A percentile compares a stretch with the other conserved stretches of the same genome.
phyloP scores from a whole-genome alignment of 2,888 invertebrate species.

The Zele albiditarsus region DNA sequence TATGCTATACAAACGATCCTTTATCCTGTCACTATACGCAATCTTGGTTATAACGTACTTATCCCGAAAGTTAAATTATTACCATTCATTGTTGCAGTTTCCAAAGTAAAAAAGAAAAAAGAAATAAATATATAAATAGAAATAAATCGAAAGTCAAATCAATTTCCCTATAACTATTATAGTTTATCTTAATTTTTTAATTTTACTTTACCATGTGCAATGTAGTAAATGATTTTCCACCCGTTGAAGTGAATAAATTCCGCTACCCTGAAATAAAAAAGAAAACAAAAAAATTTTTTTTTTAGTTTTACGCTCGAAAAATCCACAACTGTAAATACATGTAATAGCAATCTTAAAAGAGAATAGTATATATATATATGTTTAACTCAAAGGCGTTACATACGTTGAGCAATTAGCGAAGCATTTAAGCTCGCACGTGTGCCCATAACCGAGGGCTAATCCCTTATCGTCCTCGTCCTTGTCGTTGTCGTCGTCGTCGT shows the following conservation, averaged over 20 bases:
- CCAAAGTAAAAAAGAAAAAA: neutral
- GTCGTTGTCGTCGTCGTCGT: neutral
- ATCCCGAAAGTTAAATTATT: neutral
- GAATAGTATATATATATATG: neutral
- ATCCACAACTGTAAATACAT: neutral
- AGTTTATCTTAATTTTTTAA: no score
- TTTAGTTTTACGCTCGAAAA: neutral
- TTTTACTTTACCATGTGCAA: no score
- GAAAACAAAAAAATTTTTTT: neutral
- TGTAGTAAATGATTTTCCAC: neutral
- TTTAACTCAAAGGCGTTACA: constrained; percentile 1
- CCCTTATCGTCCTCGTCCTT: constrained; percentile 10
- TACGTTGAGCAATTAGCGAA: constrained; percentile 41
- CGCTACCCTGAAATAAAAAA: neutral
- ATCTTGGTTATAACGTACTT: neutral
- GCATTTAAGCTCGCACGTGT: constrained; percentile 37
- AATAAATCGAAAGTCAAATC: neutral
- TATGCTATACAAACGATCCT: constrained; percentile 4
- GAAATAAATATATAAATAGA: neutral
- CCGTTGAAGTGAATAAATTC: neutral
- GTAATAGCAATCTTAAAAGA: neutral
- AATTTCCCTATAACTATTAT: no score
- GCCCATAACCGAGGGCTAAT: constrained; percentile 24
- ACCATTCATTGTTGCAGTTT: neutral
- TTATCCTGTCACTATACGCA: neutral